These are phyloP conservation scores for Hesperia comma DNA, from an alignment of 2,888 invertebrate genomes.

Conservation along the genomic window DNA sequence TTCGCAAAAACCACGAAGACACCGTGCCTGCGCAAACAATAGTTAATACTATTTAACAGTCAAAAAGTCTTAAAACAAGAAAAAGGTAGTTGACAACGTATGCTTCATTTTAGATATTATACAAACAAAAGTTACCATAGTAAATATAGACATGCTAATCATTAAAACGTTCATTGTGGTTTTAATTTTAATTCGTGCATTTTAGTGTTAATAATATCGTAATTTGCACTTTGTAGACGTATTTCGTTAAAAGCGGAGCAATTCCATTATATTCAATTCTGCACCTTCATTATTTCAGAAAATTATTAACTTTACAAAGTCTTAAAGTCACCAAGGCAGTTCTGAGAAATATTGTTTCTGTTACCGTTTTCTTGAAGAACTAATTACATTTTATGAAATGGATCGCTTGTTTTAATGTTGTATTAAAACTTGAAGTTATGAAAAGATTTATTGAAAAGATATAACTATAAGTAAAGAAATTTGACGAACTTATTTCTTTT, in stretches of 20 bases:
- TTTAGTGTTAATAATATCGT: too few species aligned
- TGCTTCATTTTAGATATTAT: too few species aligned
- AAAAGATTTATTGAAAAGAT: conserved; percentile 37
- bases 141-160: too few species aligned
- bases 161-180: too few species aligned
- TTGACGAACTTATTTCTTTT: conserved; percentile 9
- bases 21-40: too few species aligned
- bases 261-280: not conserved
- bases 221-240: too few species aligned
- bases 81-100: too few species aligned
- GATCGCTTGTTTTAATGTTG: conserved; percentile 43
- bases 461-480: conserved; percentile 38
- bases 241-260: not conserved
- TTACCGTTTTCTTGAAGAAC: conserved; percentile 12
- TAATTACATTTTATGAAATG: conserved; percentile 39
- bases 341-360: not conserved
- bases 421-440: conserved; percentile 41
- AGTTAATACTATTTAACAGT: too few species aligned
- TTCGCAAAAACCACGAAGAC: too few species aligned
- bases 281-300: not conserved
- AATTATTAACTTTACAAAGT: not conserved
- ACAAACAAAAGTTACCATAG: too few species aligned
- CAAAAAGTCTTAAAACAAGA: too few species aligned
- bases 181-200: too few species aligned
- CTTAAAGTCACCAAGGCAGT: not conserved